phyloP scores from a whole-genome alignment of 2,888 invertebrate genomes.

The Nesidiocoris tenuis region DNA sequence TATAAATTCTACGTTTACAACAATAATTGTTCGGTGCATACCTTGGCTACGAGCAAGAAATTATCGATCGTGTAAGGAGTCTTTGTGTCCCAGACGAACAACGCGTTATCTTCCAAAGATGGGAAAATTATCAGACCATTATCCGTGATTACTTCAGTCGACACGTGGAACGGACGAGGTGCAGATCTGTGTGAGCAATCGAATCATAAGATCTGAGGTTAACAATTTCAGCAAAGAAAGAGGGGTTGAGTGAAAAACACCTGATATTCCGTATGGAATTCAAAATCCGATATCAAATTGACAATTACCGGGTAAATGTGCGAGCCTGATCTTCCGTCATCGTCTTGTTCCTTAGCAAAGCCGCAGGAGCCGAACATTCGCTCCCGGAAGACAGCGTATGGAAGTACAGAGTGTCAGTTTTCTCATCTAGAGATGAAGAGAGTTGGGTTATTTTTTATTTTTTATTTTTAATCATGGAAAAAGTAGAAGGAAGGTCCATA shows the following conservation, averaged over 20 bases:
- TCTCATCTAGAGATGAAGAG: slow-evolving; percentile 21
- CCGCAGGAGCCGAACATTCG: slow-evolving; percentile 27
- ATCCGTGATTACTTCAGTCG: slow-evolving; percentile 36
- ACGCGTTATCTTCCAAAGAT: slow-evolving; percentile 39
- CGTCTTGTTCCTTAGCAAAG: slow-evolving; percentile 31
- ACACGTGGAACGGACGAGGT: slow-evolving; percentile 39
- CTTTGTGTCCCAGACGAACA: slow-evolving; percentile 43
- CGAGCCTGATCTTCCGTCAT: slow-evolving; percentile 33
- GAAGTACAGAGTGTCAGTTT: slow-evolving; percentile 33
- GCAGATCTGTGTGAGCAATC: slow-evolving; percentile 5
- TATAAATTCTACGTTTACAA: no score
- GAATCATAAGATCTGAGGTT: no score
- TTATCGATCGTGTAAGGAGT: slow-evolving; percentile 26
- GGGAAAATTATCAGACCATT: slow-evolving; percentile 38
- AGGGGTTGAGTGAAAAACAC: no score
- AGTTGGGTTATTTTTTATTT: no score
- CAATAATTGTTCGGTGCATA: no score
- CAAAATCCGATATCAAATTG: no score
- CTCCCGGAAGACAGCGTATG: slow-evolving; percentile 41
- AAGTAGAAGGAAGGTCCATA: no score
- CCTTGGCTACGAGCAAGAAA: slow-evolving; percentile 39
- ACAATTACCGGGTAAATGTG: slow-evolving; percentile 19
- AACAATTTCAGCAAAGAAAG: no score
- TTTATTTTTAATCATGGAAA: no score
- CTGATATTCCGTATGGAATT: no score